A percentile compares a stretch with the other conserved stretches of the same genome.
These are phyloP conservation scores for Champsocephalus gunnari DNA, from an alignment of 2,797 vertebrate genomes.

Conservation along the genomic window DNA sequence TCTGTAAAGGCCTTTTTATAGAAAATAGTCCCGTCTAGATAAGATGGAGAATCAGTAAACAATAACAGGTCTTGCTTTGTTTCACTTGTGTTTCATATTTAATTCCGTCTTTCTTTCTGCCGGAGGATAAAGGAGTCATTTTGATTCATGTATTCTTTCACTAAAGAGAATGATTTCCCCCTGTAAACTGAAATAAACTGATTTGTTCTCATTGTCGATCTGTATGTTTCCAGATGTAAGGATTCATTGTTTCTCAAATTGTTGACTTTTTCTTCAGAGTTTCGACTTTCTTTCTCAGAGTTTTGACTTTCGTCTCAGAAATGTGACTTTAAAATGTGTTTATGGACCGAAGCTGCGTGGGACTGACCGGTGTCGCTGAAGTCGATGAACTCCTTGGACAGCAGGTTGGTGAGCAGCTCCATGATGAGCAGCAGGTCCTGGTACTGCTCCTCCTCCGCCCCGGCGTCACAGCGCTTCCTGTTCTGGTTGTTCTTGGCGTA, in stretches of 20 bases:
- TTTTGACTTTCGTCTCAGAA: no score
- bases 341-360: neutral
- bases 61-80: neutral
- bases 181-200: conserved; percentile 66
- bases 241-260: no score
- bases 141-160: conserved; percentile 68
- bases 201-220: conserved; percentile 32
- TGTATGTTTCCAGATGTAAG: no score
- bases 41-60: no score
- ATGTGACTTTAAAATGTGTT: no score
- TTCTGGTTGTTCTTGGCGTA: conserved; percentile 98
- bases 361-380: conserved; percentile 96
- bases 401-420: conserved; percentile 98
- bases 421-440: conserved; percentile 99
- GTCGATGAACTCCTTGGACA: conserved; percentile 99
- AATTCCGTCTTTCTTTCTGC: conserved; percentile 26
- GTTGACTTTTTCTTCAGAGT: no score
- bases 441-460: conserved; percentile 97
- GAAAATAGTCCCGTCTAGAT: no score
- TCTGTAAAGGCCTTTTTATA: no score
- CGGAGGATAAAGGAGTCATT: conserved; percentile 41
- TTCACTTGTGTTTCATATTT: conserved; percentile 28
- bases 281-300: no score
- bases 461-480: conserved; percentile 91
- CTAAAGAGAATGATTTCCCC: conserved; percentile 58